Evolutionary conservation across 2,797 vertebrate genomes (phyloP), one percentile per base, ranked within the genome.

Genomic region (Cynodonichthys magdalenae): DNA sequence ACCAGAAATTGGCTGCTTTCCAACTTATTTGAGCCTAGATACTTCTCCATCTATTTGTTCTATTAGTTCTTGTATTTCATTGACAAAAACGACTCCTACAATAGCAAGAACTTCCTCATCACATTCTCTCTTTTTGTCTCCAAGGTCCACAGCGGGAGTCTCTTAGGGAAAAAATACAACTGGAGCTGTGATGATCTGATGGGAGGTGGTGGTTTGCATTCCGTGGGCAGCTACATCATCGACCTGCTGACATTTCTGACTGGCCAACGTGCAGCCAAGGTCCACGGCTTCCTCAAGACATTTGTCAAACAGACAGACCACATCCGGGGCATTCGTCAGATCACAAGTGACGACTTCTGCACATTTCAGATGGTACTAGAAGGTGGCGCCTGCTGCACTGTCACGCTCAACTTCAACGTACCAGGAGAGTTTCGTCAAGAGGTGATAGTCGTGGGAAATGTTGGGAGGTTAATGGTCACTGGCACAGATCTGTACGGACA

Each of bases 151-250:
- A 91, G 96, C 0, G 98, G 98, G 2, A 98, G 97, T 79, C 94
- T 99, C 28, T 92, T 99, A 65, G 98, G 98, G 59, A 98, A 98
- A 90, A 98, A 98, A 62, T 99, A 99, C 91, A 99, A 99, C 92
- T 99, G 98, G 98, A 99, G 98, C 91, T 99, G 98, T 0, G 98
- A 99, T 0, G 97, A 98, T 78, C 88, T 99, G 76, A 99, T 99
- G 98, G 98, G 98, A 0, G 98, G 98, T 0, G 98, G 97, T 0
- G 98, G 97, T 4, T 92, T 99, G 81, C 98, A 99, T 84, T 98
- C 97, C 0, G 98, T 99, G 10, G 98, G 98, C 72, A 99, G 96
- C 84, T 99, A 99, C 93, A 98, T 99, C 91, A 99, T 99, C 0
- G 98, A 99, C 84, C 93, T 99, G 64, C 94, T 99, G 6, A 97